Percentiles rank a stretch among this genome's conserved stretches.
Conservation (phyloP, 2,797 vertebrate species). For the Pipistrellus pygmaeus region DNA sequence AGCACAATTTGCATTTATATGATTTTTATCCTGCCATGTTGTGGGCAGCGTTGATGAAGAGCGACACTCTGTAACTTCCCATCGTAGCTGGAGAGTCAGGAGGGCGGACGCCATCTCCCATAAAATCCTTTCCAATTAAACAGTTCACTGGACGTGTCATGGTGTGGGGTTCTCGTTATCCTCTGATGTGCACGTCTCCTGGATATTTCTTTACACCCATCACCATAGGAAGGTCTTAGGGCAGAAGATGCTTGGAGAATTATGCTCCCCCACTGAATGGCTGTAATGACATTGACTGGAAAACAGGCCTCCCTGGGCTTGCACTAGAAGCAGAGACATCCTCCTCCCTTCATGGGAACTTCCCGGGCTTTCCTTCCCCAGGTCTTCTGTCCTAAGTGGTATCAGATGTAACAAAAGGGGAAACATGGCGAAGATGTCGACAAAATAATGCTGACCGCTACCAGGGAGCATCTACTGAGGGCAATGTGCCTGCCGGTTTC, state of each 20-base stretch:
- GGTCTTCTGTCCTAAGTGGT: conserved; percentile 39
- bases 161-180: conserved; percentile 74
- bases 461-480: neutral
- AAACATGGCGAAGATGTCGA: neutral
- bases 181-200: conserved; percentile 50
- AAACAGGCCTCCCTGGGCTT: conserved; percentile 57
- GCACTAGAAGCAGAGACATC: neutral
- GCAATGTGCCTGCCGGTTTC: neutral
- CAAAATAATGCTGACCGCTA: neutral
- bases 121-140: conserved; percentile 82
- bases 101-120: neutral
- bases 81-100: conserved; percentile 53
- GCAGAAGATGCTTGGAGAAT: conserved; percentile 30
- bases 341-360: conserved; percentile 16
- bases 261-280: conserved; percentile 6
- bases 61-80: conserved; percentile 59
- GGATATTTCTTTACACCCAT: conserved; percentile 67
- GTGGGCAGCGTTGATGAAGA: conserved; percentile 53
- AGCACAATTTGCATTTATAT: conserved; percentile 81
- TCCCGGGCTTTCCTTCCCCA: conserved; percentile 50
- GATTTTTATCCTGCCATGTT: conserved; percentile 65
- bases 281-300: conserved; percentile 71
- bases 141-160: conserved; percentile 79
- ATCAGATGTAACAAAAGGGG: neutral
- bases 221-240: conserved; percentile 56